Evolutionary conservation across 2,888 invertebrate species (phyloP), one percentile per base, ranked within the genome.

Genomic region (Furcula furcula): DNA sequence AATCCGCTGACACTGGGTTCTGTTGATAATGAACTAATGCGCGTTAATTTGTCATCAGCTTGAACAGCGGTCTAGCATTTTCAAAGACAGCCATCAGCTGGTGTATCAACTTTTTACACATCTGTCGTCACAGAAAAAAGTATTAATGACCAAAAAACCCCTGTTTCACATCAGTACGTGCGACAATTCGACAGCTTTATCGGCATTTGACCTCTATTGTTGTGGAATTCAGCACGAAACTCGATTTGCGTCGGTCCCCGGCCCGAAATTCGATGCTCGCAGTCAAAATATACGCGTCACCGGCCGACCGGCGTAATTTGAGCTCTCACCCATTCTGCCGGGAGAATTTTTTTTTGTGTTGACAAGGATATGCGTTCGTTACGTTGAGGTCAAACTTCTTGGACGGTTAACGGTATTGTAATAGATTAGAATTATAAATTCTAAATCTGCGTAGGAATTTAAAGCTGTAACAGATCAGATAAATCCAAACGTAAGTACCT

Each of bases 141-240:
- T 11, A 9, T 16, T 3, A 6, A 11, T 16, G 16, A 9, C 7
- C 7, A 18, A 28, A 28, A 43, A 33, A 20, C 31, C 22, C 12
- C 26, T 35, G 40, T 56, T 37, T 35, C 41, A 1, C 39, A 36
- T 38, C 21, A 12, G 38, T 48, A 41, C 52, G 57, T 54, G 48
- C 54, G 42, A 49, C 52, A 48, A 52, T 46, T 42, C 49, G 34
- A 43, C 29, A 45, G 55, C 46, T 60, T 52, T 63, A 69, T 62
- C 59, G 62, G 50, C 34, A 53, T 57, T 46, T 46, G 58, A 55
- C 49, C 60, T 57, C 40, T 47, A 47, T 73, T 75, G 72, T 75
- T 72, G 51, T 71, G 57, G 42, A 60, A 58, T 66, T 68, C 52
- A 58, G 69, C 74, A 75, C 75, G 73, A 66, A 75, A 69, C 55